A percentile compares a stretch with the other conserved stretches of the same genome.
phyloP scores from a whole-genome alignment of 2,797 vertebrate genomes.

The Agapornis canus region DNA sequence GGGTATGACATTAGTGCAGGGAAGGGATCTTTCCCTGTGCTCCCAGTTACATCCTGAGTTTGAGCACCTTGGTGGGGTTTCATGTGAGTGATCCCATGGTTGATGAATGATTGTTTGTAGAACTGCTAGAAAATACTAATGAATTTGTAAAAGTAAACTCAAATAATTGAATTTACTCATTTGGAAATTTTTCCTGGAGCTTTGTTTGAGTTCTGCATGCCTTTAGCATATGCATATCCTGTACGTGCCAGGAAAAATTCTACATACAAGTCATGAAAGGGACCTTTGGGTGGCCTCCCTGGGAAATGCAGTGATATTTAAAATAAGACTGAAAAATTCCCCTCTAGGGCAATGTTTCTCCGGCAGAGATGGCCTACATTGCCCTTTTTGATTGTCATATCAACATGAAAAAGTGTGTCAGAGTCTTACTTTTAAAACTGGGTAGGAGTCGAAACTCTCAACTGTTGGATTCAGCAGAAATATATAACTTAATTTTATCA shows the following conservation, averaged over 20 bases:
- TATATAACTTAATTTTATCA: background rate
- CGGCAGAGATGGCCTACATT: background rate
- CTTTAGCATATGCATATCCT: background rate
- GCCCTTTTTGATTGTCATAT: background rate
- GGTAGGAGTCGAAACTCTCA: background rate
- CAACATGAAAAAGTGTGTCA: background rate
- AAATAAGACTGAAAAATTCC: background rate
- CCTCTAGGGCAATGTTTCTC: background rate
- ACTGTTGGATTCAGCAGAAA: background rate
- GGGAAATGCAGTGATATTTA: background rate
- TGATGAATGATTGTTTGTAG: background rate
- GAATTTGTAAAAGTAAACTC: background rate
- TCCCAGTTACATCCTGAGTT: background rate
- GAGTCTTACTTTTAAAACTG: background rate
- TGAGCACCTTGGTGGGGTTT: background rate
- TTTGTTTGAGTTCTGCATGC: background rate
- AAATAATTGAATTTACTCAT: background rate
- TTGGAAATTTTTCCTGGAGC: slow-evolving; percentile 11
- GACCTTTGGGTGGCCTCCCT: background rate
- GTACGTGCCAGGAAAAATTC: background rate
- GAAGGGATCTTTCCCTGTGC: background rate
- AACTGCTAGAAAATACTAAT: background rate
- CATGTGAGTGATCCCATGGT: background rate
- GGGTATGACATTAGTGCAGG: background rate
- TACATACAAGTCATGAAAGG: background rate